phyloP scores from a whole-genome alignment of 2,888 invertebrate genomes.

The Ariolimax columbianus region DNA sequence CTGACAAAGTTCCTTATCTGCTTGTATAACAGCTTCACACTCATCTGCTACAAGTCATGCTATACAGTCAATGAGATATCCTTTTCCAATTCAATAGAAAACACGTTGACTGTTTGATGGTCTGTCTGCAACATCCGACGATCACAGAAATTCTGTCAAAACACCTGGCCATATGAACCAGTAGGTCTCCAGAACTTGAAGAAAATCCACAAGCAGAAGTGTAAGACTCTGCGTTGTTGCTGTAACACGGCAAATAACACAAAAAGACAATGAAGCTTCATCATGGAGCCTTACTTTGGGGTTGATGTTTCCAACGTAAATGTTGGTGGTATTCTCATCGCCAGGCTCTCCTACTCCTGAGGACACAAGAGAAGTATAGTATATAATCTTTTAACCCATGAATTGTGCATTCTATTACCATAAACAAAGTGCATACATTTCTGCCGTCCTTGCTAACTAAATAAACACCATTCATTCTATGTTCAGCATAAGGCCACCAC shows the following conservation, averaged over 20 bases:
- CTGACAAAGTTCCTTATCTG: background rate
- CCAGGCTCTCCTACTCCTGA: conserved; percentile 80
- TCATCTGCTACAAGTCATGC: background rate
- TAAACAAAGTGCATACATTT: no score
- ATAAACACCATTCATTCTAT: no score
- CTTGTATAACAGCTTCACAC: background rate
- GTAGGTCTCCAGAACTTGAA: background rate
- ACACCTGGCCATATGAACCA: background rate
- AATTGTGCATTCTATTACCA: no score
- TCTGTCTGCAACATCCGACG: background rate
- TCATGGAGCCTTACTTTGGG: conserved; percentile 86
- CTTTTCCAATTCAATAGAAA: background rate
- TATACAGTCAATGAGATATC: background rate
- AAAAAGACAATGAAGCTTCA: conserved; percentile 39
- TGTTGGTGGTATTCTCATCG: conserved; percentile 97
- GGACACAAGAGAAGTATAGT: conserved; percentile 10
- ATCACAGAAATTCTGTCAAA: background rate
- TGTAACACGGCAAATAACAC: conserved; percentile 20
- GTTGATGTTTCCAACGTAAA: conserved; percentile 97
- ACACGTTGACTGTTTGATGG: background rate
- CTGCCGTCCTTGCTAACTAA: no score
- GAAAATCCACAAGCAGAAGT: background rate
- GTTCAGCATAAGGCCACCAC: no score
- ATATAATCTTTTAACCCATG: no score
- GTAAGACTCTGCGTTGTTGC: background rate